These are phyloP conservation scores for Echinometra lucunter DNA, from an alignment of 53 echinoderm and acorn worm species.

Conservation along the genomic window DNA sequence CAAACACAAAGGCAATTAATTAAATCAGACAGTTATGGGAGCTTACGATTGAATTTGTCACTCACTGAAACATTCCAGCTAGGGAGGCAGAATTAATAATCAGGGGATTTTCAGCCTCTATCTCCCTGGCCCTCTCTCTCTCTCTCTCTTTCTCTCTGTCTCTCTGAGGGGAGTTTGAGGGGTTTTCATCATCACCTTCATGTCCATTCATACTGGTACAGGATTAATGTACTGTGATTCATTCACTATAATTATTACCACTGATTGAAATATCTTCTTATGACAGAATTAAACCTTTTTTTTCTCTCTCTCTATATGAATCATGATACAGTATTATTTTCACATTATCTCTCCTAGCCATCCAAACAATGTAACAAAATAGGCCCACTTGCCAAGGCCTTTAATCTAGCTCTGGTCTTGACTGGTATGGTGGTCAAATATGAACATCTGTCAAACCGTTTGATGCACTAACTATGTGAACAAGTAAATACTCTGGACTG, in stretches of 20 bases:
- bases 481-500: no score
- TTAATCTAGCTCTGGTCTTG: background rate
- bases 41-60: conserved; percentile 61
- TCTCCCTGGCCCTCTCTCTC: background rate
- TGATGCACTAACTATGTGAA: no score
- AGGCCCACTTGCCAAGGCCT: background rate
- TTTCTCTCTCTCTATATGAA: background rate
- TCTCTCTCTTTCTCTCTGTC: background rate
- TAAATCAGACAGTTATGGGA: conserved; percentile 59
- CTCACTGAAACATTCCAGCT: conserved; percentile 58
- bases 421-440: no score
- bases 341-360: background rate
- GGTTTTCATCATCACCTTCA: background rate
- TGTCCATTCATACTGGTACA: background rate
- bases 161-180: background rate
- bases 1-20: conserved; percentile 66
- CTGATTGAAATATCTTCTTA: conserved; percentile 32
- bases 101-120: background rate
- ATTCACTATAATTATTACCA: background rate
- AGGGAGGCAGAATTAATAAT: conserved; percentile 57
- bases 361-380: background rate
- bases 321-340: conserved; percentile 8
- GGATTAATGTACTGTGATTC: conserved; percentile 43
- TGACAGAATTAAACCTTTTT: background rate
- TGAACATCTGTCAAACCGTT: no score